These are phyloP conservation scores for Eospalax fontanierii DNA, from an alignment of 2,797 vertebrate species.

Conservation along the genomic window DNA sequence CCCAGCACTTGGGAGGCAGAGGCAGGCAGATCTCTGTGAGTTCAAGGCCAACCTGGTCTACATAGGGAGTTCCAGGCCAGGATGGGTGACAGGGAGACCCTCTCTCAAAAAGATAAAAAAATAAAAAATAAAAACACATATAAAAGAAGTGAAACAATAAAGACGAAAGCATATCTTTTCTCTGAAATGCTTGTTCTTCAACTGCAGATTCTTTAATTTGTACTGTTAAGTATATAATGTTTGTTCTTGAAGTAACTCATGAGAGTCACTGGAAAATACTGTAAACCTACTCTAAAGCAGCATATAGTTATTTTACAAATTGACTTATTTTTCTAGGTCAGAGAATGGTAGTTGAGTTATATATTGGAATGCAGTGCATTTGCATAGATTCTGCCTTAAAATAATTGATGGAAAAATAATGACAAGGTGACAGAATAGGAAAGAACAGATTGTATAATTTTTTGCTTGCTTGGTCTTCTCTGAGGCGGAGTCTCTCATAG, in stretches of 20 bases:
- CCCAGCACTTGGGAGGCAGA: too few relatives aligned
- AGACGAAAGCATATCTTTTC: neutral
- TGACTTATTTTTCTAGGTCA: conserved; percentile 30
- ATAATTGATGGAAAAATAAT: conserved; percentile 62
- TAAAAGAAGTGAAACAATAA: neutral
- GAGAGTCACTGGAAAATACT: conserved; percentile 29
- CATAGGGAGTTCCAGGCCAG: too few relatives aligned
- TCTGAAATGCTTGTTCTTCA: conserved; percentile 13
- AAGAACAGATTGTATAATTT: conserved; percentile 10
- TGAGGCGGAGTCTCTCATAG: too few relatives aligned
- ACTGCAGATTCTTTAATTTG: neutral
- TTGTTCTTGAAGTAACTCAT: conserved; percentile 47
- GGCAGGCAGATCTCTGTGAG: too few relatives aligned
- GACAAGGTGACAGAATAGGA: neutral
- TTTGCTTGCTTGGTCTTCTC: too few relatives aligned
- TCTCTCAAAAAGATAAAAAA: too few relatives aligned
- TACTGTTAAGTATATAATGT: neutral
- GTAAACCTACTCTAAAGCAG: conserved; percentile 29
- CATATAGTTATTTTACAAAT: neutral
- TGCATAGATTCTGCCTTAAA: conserved; percentile 47
- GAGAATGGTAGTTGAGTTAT: neutral
- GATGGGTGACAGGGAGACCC: too few relatives aligned
- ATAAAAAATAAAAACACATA: neutral
- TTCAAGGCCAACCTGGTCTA: too few relatives aligned
- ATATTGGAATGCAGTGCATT: conserved; percentile 25